phyloP scores from a whole-genome alignment of 2,888 invertebrate species.

The Synergus gifuensis region DNA sequence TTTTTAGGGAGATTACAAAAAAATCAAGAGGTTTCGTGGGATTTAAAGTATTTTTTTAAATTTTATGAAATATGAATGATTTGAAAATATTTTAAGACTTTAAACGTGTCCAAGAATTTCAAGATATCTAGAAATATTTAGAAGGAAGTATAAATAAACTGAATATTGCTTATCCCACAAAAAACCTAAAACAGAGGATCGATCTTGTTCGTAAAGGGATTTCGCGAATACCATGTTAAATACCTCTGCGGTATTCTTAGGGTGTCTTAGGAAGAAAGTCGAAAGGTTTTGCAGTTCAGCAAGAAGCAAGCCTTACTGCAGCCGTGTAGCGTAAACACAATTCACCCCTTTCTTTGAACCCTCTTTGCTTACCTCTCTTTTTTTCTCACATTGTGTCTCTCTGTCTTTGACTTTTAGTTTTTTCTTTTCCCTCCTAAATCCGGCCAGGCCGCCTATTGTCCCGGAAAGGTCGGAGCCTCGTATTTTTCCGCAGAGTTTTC shows the following conservation, averaged over 20 bases:
- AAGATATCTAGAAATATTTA: no score
- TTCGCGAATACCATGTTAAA: slow-evolving; percentile 47
- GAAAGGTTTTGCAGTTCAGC: slow-evolving; percentile 50
- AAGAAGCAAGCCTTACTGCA: slow-evolving; percentile 45
- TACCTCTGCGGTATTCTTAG: slow-evolving; percentile 45
- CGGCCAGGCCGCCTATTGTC: slow-evolving; percentile 51
- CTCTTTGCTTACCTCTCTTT: slow-evolving; percentile 1
- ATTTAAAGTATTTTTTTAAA: no score
- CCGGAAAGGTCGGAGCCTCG: slow-evolving; percentile 46
- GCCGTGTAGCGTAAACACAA: slow-evolving; percentile 48
- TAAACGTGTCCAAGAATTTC: no score
- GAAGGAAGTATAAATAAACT: slow-evolving; percentile 14
- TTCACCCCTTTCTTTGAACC: slow-evolving; percentile 24
- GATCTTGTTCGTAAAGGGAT: slow-evolving; percentile 57
- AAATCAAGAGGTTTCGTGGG: no score
- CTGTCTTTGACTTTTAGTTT: background rate
- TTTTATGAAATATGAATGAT: no score
- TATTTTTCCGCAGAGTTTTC: slow-evolving; percentile 46
- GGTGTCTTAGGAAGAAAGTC: slow-evolving; percentile 46
- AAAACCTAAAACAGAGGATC: background rate
- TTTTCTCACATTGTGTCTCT: slow-evolving; percentile 5
- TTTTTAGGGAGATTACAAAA: no score
- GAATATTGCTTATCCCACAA: background rate
- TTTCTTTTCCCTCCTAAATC: slow-evolving; percentile 48
- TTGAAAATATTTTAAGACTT: no score